Base-by-base conservation (phyloP, 2,888 invertebrate species). In the Thysanoteuthis rhombus region DNA sequence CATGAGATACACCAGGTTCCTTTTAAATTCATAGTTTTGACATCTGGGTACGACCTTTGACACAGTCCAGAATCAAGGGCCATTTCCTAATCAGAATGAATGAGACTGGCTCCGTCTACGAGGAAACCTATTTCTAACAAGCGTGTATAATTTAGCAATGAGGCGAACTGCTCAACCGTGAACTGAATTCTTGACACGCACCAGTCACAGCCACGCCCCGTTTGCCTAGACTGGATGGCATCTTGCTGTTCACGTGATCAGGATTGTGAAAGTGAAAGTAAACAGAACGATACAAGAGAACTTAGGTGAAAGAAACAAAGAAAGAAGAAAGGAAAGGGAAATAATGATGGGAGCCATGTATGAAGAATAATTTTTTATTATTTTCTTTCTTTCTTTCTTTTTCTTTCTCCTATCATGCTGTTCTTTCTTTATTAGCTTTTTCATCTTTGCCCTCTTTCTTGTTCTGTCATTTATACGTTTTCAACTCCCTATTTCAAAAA, bases 11-110 rank as follows among this genome's bases (percentile, higher is more conserved):
- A 93, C 52, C 93, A 93, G 52, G 93, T 93, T 93, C 58, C 93
- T 38, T 93, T 75, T 93, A 93, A 93, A 93, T 93, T 93, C 93
- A 93, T 93, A 93, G 93, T 93, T 93, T 93, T 93, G 93, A 93
- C 93, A 93, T 58, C 39, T 58, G 58, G 93, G 38, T 38, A 39
- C 93, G 93, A 93, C 93, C 93, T 93, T 93, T 93, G 93, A 93
- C 93, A 93, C 93, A 58, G 58, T 39, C 52, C 93, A 93, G 93
- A 93, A 93, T 47, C 93, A 52, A 93, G 47, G 93, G 93, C 93
- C 93, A 93, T 39, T 93, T 32, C 52, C 38, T 93, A 93, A 93
- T 93, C 93, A 93, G 93, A 47, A 93, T 93, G 93, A 58, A 93
- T 93, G 93, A 93, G 45, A 38, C 47, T 47, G 93, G 93, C 47